Conservation (phyloP, 2,113 vertebrate species). For the Pteruthius melanotis region DNA sequence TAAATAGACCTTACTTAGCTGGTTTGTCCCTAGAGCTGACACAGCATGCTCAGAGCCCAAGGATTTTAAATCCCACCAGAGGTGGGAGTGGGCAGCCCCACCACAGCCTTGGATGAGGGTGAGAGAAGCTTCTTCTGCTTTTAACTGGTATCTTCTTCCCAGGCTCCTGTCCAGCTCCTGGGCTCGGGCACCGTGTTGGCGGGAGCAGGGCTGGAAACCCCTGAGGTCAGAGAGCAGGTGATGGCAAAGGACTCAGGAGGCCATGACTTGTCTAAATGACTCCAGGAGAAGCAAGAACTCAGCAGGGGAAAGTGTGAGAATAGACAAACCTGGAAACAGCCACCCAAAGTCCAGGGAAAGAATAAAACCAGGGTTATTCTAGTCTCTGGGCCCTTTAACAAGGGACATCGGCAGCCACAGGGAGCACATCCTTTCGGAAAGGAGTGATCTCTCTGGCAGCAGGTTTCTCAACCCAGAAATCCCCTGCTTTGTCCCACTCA, state of each 20-base stretch:
- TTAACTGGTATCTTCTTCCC: background rate
- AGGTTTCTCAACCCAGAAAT: background rate
- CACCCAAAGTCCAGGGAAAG: background rate
- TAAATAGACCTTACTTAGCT: constrained; percentile 34
- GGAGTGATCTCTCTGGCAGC: background rate
- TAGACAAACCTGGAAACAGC: background rate
- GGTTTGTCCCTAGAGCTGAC: background rate
- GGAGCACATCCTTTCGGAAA: background rate
- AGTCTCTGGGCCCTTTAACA: background rate
- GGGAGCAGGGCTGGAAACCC: background rate
- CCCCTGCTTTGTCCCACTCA: background rate
- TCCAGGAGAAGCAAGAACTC: background rate
- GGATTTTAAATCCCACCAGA: background rate
- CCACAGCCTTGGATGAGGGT: background rate
- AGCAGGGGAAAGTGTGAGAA: background rate
- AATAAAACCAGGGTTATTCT: background rate
- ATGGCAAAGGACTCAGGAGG: background rate
- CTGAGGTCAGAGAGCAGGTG: background rate
- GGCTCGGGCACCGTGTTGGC: rapidly evolving
- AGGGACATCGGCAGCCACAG: rapidly evolving
- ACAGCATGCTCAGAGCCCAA: background rate
- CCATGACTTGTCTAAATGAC: background rate
- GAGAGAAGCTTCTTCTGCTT: background rate
- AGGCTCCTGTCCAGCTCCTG: background rate
- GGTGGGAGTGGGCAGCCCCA: background rate